Conservation (phyloP, 2,113 vertebrate species). For the Urocolius indicus region DNA sequence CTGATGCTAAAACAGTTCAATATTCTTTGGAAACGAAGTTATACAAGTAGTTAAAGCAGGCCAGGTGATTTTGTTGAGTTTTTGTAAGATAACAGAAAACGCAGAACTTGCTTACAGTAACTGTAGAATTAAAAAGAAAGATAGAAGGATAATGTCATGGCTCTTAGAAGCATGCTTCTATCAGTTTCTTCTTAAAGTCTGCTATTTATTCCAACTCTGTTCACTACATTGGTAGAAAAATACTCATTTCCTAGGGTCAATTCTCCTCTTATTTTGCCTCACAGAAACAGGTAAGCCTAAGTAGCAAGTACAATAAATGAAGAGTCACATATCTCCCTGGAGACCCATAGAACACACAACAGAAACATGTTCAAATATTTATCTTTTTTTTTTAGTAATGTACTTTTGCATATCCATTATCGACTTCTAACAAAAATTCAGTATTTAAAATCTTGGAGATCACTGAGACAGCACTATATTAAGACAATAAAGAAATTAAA, state of each 20-base stretch:
- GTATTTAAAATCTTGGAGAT: not conserved
- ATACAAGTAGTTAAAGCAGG: not conserved
- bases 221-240: not conserved
- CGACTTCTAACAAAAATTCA: not conserved
- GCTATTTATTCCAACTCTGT: not conserved
- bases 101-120: not conserved
- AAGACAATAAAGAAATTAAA: not conserved
- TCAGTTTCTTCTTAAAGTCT: not conserved
- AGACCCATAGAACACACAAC: not conserved
- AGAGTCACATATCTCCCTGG: not conserved
- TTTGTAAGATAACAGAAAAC: not conserved
- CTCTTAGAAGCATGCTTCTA: not conserved
- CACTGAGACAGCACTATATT: not conserved
- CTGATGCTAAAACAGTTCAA: not conserved
- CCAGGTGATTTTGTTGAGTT: not conserved
- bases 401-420: not conserved
- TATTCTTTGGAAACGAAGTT: not conserved
- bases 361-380: not conserved
- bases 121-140: not conserved
- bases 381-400: not conserved
- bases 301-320: not conserved
- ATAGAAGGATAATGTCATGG: not conserved
- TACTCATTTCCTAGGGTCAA: not conserved
- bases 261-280: not conserved
- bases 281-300: not conserved